A percentile compares a stretch with the other conserved stretches of the same genome.
Evolutionary conservation across 2,113 vertebrate genomes (phyloP).

Genomic region (Phoxinus phoxinus): DNA sequence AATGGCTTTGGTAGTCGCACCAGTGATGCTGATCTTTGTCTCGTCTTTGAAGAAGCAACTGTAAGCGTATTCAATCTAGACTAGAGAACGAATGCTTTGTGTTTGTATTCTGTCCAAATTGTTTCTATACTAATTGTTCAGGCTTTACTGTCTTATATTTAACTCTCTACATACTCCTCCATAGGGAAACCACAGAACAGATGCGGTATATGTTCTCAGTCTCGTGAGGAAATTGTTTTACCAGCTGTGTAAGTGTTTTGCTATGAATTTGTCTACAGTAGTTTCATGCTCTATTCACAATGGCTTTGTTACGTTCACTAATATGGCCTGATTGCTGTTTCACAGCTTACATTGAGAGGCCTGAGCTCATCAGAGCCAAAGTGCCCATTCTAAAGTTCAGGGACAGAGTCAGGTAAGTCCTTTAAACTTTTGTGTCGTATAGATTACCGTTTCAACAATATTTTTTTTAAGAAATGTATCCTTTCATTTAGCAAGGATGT

Average conservation of each 20-base stretch:
- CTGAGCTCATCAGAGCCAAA: constrained; percentile 94
- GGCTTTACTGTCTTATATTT: neutral
- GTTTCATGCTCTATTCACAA: neutral
- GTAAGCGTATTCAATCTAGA: constrained; percentile 85
- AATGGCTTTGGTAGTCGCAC: constrained; percentile 90
- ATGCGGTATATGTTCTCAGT: constrained; percentile 86
- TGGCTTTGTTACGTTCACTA: neutral
- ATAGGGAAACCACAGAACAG: constrained; percentile 79
- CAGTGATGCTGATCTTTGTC: constrained; percentile 94
- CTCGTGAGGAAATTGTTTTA: constrained; percentile 85
- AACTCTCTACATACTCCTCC: neutral
- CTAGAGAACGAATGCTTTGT: neutral
- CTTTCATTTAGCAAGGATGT: neutral
- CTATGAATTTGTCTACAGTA: neutral
- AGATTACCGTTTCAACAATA: neutral
- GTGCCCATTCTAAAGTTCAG: constrained; percentile 95
- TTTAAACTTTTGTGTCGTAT: neutral
- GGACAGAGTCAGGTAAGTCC: constrained; percentile 90
- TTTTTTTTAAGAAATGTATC: neutral
- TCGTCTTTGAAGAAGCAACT: constrained; percentile 83
- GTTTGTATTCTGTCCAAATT: neutral
- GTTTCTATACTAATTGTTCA: neutral
- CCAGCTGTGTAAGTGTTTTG: constrained; percentile 86
- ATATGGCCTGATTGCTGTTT: constrained; percentile 46
- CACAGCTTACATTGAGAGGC: constrained; percentile 85